These are phyloP conservation scores for Nothocercus nigrocapillus DNA, from an alignment of 2,113 vertebrate genomes.

Conservation along the genomic window DNA sequence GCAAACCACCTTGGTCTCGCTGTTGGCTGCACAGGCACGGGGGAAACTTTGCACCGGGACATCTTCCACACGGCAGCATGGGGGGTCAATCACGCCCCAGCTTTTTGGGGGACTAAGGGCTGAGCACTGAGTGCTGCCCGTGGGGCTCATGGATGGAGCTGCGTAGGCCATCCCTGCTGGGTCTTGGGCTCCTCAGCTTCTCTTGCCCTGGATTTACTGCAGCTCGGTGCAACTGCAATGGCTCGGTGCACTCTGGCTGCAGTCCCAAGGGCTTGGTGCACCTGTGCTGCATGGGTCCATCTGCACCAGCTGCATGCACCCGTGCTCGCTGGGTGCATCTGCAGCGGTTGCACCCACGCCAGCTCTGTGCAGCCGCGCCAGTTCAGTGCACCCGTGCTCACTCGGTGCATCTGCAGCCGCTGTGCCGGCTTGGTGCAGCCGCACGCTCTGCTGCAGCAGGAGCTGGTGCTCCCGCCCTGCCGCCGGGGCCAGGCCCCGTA, in stretches of 20 bases:
- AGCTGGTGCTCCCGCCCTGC: not conserved
- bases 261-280: too few species aligned
- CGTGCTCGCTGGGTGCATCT: too few species aligned
- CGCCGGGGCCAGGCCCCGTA: too few species aligned
- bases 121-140: not conserved
- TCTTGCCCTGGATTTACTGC: rapidly evolving
- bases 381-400: rapidly evolving
- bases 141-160: not conserved
- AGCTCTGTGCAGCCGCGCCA: too few species aligned
- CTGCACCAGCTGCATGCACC: too few species aligned
- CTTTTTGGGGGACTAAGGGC: not conserved
- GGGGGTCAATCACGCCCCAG: rapidly evolving
- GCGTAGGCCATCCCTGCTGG: rapidly evolving
- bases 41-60: not conserved
- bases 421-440: rapidly evolving
- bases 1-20: rapidly evolving
- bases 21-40: too few species aligned
- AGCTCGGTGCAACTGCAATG: too few species aligned
- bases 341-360: too few species aligned
- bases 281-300: too few species aligned
- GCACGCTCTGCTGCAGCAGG: not conserved
- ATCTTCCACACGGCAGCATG: rapidly evolving
- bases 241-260: too few species aligned
- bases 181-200: rapidly evolving
- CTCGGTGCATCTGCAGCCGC: rapidly evolving